Conservation (phyloP, 2,113 vertebrate genomes). For the Upupa epops region DNA sequence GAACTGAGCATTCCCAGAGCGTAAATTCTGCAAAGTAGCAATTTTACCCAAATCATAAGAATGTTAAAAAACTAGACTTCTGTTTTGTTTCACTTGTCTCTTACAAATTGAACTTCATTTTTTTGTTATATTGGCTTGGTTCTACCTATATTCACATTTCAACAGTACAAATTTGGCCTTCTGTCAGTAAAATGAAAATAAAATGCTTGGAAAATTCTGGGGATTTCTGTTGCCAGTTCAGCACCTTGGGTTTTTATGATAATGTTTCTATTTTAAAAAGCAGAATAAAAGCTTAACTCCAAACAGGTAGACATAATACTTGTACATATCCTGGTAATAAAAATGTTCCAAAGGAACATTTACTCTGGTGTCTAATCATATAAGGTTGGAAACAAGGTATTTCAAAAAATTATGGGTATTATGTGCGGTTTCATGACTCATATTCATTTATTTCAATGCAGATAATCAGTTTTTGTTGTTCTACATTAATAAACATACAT, state of each 20-base stretch:
- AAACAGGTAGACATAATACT: background rate
- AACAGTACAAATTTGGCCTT: background rate
- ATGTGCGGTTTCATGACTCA: background rate
- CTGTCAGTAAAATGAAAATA: background rate
- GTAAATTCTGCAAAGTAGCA: background rate
- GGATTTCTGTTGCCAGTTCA: background rate
- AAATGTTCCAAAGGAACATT: background rate
- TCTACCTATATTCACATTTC: background rate
- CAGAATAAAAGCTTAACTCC: background rate
- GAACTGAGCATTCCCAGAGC: background rate
- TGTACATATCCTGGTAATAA: background rate
- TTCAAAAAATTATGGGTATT: background rate
- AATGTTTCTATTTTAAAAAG: background rate
- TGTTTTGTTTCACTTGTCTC: background rate
- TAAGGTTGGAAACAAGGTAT: background rate
- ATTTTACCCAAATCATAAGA: background rate
- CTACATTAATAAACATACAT: background rate
- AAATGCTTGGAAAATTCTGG: background rate
- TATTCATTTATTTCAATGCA: background rate
- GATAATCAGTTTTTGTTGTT: background rate
- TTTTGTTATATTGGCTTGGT: background rate
- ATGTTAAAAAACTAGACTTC: background rate
- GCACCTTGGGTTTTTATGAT: background rate
- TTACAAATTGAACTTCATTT: background rate
- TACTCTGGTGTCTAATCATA: background rate